Conservation (phyloP, 2,113 vertebrate genomes). For the Emydocephalus ijimae region DNA sequence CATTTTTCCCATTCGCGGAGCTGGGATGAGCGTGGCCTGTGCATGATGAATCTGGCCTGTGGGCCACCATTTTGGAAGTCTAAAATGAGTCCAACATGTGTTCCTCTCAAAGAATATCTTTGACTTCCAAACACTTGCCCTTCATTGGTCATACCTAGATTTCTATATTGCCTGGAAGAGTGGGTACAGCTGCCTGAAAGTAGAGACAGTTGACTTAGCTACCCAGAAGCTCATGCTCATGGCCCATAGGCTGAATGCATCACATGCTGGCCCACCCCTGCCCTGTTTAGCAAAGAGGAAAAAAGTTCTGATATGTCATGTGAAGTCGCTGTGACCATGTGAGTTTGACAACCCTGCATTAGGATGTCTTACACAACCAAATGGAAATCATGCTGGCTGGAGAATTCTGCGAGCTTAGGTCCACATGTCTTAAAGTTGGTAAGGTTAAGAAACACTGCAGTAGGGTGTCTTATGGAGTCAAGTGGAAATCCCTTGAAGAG, state of each 20-base stretch:
- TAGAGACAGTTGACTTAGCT: neutral
- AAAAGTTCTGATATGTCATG: too few species aligned
- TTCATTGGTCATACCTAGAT: neutral
- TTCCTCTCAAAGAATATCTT: neutral
- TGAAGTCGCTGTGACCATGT: too few species aligned
- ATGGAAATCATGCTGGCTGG: neutral
- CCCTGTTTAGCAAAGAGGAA: too few species aligned
- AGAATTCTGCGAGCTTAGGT: neutral
- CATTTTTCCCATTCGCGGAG: too few species aligned
- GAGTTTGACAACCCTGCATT: too few species aligned
- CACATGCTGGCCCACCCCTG: too few species aligned
- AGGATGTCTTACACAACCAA: neutral
- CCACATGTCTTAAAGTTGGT: neutral
- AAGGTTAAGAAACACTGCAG: neutral
- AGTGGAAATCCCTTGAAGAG: neutral
- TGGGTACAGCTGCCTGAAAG: neutral
- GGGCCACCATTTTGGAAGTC: too few species aligned
- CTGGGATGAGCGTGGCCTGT: too few species aligned
- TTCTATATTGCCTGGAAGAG: neutral
- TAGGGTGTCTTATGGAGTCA: neutral
- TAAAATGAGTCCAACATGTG: neutral
- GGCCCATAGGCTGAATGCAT: too few species aligned
- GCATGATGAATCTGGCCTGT: rapidly evolving
- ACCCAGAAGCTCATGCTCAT: neutral
- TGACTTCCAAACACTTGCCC: neutral